Evolutionary conservation across 2,797 vertebrate species (phyloP).

Genomic region (Sebastes reedi): DNA sequence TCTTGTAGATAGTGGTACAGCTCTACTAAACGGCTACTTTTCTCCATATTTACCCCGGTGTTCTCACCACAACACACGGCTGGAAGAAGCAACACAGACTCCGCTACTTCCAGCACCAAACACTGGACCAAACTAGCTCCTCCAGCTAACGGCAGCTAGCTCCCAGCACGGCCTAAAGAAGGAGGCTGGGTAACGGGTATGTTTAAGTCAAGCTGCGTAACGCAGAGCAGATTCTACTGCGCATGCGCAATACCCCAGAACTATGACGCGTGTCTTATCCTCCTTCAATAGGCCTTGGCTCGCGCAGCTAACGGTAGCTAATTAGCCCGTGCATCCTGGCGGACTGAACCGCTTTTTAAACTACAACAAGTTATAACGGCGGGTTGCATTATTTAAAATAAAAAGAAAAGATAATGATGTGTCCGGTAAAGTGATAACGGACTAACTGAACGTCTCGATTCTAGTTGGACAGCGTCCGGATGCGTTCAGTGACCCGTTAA

Average conservation of each 20-base stretch:
- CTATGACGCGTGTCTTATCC: no score
- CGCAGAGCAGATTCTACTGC: no score
- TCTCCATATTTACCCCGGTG: constrained; percentile 53
- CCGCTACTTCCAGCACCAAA: constrained; percentile 9
- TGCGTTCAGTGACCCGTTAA: constrained; percentile 23
- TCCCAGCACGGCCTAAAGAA: no score
- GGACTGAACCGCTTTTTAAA: neutral
- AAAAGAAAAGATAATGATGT: accelerated
- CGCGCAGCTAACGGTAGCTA: constrained; percentile 37
- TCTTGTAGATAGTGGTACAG: constrained; percentile 83
- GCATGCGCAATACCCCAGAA: no score
- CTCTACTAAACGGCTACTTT: constrained; percentile 33
- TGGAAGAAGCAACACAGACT: constrained; percentile 1
- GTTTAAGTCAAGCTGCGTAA: accelerated
- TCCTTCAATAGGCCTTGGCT: no score
- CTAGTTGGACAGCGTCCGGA: neutral
- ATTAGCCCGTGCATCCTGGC: constrained; percentile 32
- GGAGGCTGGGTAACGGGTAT: no score
- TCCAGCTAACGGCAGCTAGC: constrained; percentile 45
- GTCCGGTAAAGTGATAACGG: neutral
- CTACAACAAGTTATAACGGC: neutral
- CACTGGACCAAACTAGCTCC: constrained; percentile 35
- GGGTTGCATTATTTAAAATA: accelerated
- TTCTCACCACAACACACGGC: neutral
- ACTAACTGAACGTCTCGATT: neutral